Evolutionary conservation across 64 coral and sea anemone species (phyloP), one percentile per base, ranked within the genome.

Genomic region (Actinia equina): DNA sequence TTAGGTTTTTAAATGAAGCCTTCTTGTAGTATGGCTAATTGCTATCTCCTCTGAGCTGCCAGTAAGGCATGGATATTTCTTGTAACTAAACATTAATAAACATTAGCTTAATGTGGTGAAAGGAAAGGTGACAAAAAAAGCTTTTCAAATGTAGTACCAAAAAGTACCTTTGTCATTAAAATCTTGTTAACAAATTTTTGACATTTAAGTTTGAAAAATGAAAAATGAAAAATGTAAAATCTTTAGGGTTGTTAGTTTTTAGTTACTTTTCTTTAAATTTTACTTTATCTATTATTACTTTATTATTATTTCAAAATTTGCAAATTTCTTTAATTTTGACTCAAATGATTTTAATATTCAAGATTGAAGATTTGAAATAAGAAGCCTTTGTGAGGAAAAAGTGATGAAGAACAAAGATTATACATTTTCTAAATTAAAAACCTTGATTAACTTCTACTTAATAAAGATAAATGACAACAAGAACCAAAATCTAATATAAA

Each of bases 401-500:
- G n/a, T 65, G 9, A 74, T 74, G n/a, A 30, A 41, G 23, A n/a
- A 71, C 11, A 71, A 74, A 74, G 69, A 74, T 74, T 37, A 74
- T 37, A 30, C 22, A n/a, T 3, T 74, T 74, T 17, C n/a, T 74
- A 30, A 74, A 74, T 74, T 74, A 74, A 74, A 74, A 71, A 37
- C 23, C 69, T 37, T 74, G n/a, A 74, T 74, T 74, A 74, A 74
- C 69, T 30, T 23, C 69, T 41, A 74, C 69, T 74, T 74, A 74
- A 74, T 74, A 74, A 74, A 74, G 69, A 74, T n/a, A 74, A 74
- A 74, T 74, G 69, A 74, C 69, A 74, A 13, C 25, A 14, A 74
- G 41, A 74, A 74, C n/a, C 69, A 37, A 30, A 71, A 74, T n/a
- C 12, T 37, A 26, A 74, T 42, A 30, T 10, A n/a, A 12, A 74